Conservation (phyloP, 64 coral and sea anemone genomes). For the Pocillopora damicornis region DNA sequence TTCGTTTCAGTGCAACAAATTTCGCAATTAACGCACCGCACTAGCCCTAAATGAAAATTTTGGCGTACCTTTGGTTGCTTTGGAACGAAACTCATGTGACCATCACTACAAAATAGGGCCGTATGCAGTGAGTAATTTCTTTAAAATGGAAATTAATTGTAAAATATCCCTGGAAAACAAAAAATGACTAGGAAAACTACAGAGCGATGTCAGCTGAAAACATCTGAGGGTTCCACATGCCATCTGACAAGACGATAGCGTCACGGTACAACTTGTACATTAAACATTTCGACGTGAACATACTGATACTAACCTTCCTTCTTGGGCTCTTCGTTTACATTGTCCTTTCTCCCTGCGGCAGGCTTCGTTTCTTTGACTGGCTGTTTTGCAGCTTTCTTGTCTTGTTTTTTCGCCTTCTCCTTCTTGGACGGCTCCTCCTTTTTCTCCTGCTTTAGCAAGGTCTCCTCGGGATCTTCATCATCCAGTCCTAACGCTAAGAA, state of each 20-base stretch:
- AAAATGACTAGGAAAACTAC: neutral
- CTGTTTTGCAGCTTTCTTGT: constrained; percentile 34
- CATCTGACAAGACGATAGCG: constrained; percentile 14
- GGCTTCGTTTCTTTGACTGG: constrained; percentile 48
- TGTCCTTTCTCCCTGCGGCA: constrained; percentile 42
- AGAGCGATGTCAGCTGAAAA: neutral
- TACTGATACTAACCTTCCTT: constrained; percentile 36
- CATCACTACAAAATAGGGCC: neutral
- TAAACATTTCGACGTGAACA: neutral
- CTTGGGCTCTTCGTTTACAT: constrained; percentile 62
- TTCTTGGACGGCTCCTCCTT: constrained; percentile 41
- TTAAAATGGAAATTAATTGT: neutral
- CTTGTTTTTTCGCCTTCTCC: constrained; percentile 46
- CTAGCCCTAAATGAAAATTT: neutral
- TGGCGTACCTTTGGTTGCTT: neutral
- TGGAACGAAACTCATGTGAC: neutral
- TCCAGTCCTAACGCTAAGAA: constrained; percentile 45
- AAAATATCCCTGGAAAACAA: neutral
- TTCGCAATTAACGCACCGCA: neutral
- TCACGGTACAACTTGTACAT: constrained; percentile 37
- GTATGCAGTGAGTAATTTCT: neutral
- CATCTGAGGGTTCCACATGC: neutral
- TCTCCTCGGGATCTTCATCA: constrained; percentile 38
- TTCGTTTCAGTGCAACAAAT: neutral
- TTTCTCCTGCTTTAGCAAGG: constrained; percentile 34